Conservation (phyloP, 2,888 invertebrate genomes). For the Neoscelio sp. region DNA sequence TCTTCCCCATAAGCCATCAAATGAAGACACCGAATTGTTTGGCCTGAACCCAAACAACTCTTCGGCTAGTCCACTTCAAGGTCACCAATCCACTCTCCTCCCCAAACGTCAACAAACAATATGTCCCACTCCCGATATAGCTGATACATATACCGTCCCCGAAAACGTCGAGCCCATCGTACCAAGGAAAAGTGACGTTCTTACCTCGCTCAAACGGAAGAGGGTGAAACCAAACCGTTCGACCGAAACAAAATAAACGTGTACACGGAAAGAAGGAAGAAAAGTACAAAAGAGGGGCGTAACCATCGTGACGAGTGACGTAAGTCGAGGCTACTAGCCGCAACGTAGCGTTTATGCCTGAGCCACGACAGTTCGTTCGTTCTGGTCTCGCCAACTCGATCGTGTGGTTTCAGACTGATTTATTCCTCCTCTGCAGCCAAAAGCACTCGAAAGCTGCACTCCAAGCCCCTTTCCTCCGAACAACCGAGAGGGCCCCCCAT, state of each 20-base stretch:
- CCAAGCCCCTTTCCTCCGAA: conserved; percentile 22
- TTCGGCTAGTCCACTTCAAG: no score
- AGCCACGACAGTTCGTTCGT: conserved; percentile 61
- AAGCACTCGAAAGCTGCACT: conserved; percentile 18
- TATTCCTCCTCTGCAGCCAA: conserved; percentile 26
- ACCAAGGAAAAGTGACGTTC: conserved; percentile 42
- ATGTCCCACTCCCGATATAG: no score
- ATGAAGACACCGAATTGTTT: no score
- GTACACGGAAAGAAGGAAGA: conserved; percentile 51
- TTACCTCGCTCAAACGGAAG: not conserved
- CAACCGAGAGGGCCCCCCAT: not conserved
- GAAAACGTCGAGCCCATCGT: no score
- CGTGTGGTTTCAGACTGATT: conserved; percentile 32
- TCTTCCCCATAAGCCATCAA: no score
- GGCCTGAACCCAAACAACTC: no score
- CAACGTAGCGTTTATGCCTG: conserved; percentile 54
- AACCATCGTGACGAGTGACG: conserved; percentile 69
- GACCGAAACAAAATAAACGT: conserved; percentile 54
- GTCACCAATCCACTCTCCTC: no score
- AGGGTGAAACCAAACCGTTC: conserved; percentile 17
- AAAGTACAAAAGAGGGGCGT: conserved; percentile 66
- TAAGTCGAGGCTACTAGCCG: conserved; percentile 67
- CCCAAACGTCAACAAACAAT: no score
- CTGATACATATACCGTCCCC: no score
- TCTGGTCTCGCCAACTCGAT: conserved; percentile 51